Percentiles rank a stretch among this genome's conserved stretches.
Evolutionary conservation across 2,888 invertebrate species (phyloP).

Genomic region (Harpalus rufipes): DNA sequence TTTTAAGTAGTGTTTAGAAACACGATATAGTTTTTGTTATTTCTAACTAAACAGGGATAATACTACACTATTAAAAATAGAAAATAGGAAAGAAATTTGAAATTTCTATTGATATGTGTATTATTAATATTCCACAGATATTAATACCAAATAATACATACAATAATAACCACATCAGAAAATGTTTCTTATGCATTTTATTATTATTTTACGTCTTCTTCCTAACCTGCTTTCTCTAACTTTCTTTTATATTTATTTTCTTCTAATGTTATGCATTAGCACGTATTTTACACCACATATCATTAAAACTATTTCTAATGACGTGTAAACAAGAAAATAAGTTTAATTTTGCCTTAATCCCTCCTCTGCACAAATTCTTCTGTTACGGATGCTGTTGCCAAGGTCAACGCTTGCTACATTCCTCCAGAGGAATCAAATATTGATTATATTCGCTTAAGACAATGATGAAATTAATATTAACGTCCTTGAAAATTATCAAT

Average conservation of each 20-base stretch:
- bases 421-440: conserved; percentile 54
- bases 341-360: not conserved
- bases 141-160: too few relatives aligned
- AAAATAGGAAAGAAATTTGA: not conserved
- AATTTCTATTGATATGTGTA: too few relatives aligned
- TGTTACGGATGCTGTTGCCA: conserved; percentile 58
- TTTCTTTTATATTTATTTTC: not conserved
- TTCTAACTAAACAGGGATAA: too few relatives aligned
- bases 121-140: too few relatives aligned
- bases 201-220: not conserved
- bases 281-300: not conserved
- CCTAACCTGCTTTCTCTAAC: not conserved
- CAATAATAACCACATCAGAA: not conserved
- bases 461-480: conserved; percentile 1
- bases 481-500: not conserved
- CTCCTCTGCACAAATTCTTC: not conserved
- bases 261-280: not conserved
- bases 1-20: too few relatives aligned
- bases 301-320: not conserved
- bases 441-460: conserved; percentile 26
- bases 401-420: conserved; percentile 51
- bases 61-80: too few relatives aligned
- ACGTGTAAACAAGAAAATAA: not conserved
- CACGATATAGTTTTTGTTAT: too few relatives aligned
- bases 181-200: not conserved